Percentiles rank a stretch among this genome's conserved stretches.
These are phyloP conservation scores for Trichonephila clavipes DNA, from an alignment of 1,140 invertebrate species.

Conservation along the genomic window DNA sequence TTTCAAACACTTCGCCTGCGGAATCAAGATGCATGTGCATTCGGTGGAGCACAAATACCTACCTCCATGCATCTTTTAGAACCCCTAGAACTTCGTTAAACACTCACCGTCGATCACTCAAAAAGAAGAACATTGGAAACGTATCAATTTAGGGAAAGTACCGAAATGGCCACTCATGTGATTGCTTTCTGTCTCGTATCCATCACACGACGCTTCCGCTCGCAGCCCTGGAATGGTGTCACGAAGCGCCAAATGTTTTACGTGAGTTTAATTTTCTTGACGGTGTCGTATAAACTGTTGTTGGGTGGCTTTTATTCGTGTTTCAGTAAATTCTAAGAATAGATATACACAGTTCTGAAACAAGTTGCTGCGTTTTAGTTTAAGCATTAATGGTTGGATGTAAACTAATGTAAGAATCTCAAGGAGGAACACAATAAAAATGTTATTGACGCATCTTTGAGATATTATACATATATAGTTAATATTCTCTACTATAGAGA, in stretches of 20 bases:
- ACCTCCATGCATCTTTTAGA: neutral
- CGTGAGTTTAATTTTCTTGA: neutral
- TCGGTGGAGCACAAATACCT: neutral
- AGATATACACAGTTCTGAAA: no score
- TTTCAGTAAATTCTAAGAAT: neutral
- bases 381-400: no score
- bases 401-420: no score
- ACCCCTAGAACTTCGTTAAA: neutral
- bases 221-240: neutral
- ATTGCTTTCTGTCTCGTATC: neutral
- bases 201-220: neutral
- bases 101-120: neutral
- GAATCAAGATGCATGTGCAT: neutral
- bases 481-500: no score
- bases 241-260: slow-evolving; percentile 4
- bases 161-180: neutral
- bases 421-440: no score
- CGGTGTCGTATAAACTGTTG: neutral
- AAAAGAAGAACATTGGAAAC: neutral
- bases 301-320: neutral
- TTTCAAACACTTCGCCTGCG: neutral
- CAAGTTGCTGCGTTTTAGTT: no score
- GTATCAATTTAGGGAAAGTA: neutral
- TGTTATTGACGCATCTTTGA: no score
- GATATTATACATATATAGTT: no score